These are phyloP conservation scores for Botia kubotai DNA, from an alignment of 2,797 vertebrate genomes.

Conservation along the genomic window DNA sequence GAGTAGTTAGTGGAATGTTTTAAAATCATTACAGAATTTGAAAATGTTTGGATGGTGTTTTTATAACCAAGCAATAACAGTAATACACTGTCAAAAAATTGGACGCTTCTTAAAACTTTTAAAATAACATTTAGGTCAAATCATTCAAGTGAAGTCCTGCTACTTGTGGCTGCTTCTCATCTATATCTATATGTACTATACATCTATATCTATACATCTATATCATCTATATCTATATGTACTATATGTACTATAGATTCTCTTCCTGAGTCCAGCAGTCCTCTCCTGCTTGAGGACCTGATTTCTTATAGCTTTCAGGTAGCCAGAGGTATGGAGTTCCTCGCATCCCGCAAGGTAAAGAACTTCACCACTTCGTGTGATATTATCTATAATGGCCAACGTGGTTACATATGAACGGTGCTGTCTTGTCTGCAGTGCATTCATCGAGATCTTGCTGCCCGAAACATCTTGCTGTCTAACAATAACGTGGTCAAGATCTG, in stretches of 20 bases:
- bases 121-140: background rate
- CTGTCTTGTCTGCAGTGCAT: constrained; percentile 82
- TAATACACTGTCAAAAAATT: too few relatives aligned
- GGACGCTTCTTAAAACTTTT: too few relatives aligned
- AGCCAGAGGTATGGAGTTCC: constrained; percentile 95
- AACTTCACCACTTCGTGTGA: constrained; percentile 56
- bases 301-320: constrained; percentile 98
- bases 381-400: too few relatives aligned
- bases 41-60: too few relatives aligned
- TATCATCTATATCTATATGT: too few relatives aligned
- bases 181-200: too few relatives aligned
- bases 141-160: background rate
- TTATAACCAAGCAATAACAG: too few relatives aligned
- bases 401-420: constrained; percentile 56
- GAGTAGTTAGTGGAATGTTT: too few relatives aligned
- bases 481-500: constrained; percentile 98
- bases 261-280: constrained; percentile 71
- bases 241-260: constrained; percentile 70
- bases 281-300: constrained; percentile 89
- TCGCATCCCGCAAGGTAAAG: constrained; percentile 81
- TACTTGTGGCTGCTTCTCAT: too few relatives aligned
- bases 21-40: too few relatives aligned
- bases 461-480: constrained; percentile 92
- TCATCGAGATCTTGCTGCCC: constrained; percentile 92
- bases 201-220: too few relatives aligned